Base-by-base conservation (phyloP, 2,797 vertebrate genomes). In the Bradypodion ventrale region DNA sequence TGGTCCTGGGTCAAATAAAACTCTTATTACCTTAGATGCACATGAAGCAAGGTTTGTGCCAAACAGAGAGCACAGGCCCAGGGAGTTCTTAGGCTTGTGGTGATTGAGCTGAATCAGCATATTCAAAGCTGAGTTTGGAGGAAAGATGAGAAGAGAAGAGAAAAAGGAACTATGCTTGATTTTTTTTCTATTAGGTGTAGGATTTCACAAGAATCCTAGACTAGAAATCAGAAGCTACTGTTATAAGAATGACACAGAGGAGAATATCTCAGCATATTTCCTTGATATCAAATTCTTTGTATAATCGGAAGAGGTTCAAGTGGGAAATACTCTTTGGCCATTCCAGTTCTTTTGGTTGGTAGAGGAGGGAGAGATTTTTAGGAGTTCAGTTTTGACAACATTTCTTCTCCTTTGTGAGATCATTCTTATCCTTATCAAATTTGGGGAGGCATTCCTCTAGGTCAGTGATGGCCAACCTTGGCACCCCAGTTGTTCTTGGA, bases 71-170 rank as follows among this genome's bases (percentile, higher is more conserved):
- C 66, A 62, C 84, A 78, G 44, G 27, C 23, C 60, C 25, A 1
- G 35, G 13, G 80, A 16, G 79, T 60, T 75, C 69, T 19, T 35
- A 65, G 63, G 63, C 29, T 65, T 29, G 63, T 32, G 27, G 7
- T 65, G 63, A 83, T 89, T 60, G 86, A 90, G 35, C 77, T 85
- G 72, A 69, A 81, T 21, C 77, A 75, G 4, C 12, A 73, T 49
- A 85, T 79, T 69, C 74, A 83, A 87, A 79, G 83, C 6, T 46
- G 42, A 23, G 42, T 15, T 66, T 42, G 56, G n/a, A 46, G 13
- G 15, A 42, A 15, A 65, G 52, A 44, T 9, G 5, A 32, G 29
- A 19, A 56, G 46, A 21, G 42, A 66, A 23, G 56, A 78, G 40
- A 46, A n/a, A n/a, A n/a, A n/a, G 29, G 8, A 78, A n/a, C 40